These are phyloP conservation scores for Delphinapterus leucas DNA, from an alignment of 2,113 vertebrate genomes.

Conservation along the genomic window DNA sequence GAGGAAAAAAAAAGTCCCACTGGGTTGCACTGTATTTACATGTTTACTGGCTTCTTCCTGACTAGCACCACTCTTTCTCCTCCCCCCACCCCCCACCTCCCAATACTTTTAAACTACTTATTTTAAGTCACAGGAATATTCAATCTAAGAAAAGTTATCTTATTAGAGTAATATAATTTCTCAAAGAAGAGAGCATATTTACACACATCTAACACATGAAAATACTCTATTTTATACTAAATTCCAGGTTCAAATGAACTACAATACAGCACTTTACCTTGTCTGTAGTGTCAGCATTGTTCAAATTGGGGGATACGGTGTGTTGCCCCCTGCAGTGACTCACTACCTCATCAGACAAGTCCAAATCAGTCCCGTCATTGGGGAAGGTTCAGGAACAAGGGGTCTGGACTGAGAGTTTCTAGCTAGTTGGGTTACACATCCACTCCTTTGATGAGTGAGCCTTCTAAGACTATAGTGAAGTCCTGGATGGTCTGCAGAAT, in stretches of 20 bases:
- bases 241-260: constrained; percentile 85
- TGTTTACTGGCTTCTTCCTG: constrained; percentile 75
- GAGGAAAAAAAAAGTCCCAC: constrained; percentile 77
- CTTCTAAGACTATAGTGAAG: constrained; percentile 93
- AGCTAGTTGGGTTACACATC: constrained; percentile 87
- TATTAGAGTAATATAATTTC: constrained; percentile 83
- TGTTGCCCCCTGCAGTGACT: constrained; percentile 64
- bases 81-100: constrained; percentile 34
- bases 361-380: constrained; percentile 26
- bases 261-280: constrained; percentile 80
- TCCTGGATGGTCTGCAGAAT: constrained; percentile 93
- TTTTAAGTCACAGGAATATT: constrained; percentile 80
- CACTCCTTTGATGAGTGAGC: constrained; percentile 94
- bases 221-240: constrained; percentile 90
- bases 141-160: constrained; percentile 84
- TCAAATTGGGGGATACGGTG: neutral
- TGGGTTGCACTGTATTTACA: constrained; percentile 74
- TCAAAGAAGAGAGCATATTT: constrained; percentile 87
- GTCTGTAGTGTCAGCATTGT: constrained; percentile 71
- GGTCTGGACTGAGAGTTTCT: constrained; percentile 53
- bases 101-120: constrained; percentile 74
- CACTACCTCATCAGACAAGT: constrained; percentile 63
- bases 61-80: constrained; percentile 53
- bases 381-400: constrained; percentile 33
- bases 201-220: constrained; percentile 89